A percentile compares a stretch with the other conserved stretches of the same genome.
Conservation (phyloP, 2,888 invertebrate genomes). For the Carabus problematicus region DNA sequence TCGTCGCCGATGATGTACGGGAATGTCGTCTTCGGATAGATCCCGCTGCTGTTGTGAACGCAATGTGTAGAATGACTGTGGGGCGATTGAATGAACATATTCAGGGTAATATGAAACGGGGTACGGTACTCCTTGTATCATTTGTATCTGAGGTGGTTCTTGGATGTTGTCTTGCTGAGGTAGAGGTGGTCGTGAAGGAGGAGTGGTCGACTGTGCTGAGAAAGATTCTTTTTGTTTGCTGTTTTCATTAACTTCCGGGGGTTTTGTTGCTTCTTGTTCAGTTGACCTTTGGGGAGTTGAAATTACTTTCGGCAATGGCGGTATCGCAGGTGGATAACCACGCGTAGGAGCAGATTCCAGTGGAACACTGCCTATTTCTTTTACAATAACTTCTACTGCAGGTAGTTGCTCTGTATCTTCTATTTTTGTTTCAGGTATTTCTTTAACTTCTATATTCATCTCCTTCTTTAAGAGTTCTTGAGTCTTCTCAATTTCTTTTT, state of each 20-base stretch:
- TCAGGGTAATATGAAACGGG: slow-evolving; percentile 43
- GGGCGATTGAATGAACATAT: slow-evolving; percentile 58
- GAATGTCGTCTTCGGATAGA: slow-evolving; percentile 56
- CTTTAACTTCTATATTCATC: neutral
- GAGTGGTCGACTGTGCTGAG: slow-evolving; percentile 45
- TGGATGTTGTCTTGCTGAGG: slow-evolving; percentile 49
- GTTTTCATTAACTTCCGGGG: slow-evolving; percentile 1
- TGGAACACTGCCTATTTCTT: slow-evolving; percentile 60
- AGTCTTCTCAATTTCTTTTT: slow-evolving; percentile 10
- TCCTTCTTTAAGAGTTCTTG: neutral
- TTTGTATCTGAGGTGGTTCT: slow-evolving; percentile 3
- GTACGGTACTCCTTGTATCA: slow-evolving; percentile 51
- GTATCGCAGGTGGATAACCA: slow-evolving; percentile 55
- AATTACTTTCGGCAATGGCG: slow-evolving; percentile 16
- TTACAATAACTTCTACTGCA: slow-evolving; percentile 53
- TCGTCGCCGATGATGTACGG: slow-evolving; percentile 61
- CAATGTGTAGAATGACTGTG: slow-evolving; percentile 56
- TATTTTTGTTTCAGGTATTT: slow-evolving; percentile 3
- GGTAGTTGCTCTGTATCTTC: neutral
- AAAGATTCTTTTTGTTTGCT: slow-evolving; percentile 34
- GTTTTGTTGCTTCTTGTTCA: slow-evolving; percentile 47
- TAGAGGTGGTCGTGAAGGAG: slow-evolving; percentile 57
- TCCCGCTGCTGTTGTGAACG: slow-evolving; percentile 55
- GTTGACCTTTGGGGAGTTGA: slow-evolving; percentile 34
- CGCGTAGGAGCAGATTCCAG: slow-evolving; percentile 61